These are phyloP conservation scores for Calephelis nemesis DNA, from an alignment of 1,140 invertebrate species.

Conservation along the genomic window DNA sequence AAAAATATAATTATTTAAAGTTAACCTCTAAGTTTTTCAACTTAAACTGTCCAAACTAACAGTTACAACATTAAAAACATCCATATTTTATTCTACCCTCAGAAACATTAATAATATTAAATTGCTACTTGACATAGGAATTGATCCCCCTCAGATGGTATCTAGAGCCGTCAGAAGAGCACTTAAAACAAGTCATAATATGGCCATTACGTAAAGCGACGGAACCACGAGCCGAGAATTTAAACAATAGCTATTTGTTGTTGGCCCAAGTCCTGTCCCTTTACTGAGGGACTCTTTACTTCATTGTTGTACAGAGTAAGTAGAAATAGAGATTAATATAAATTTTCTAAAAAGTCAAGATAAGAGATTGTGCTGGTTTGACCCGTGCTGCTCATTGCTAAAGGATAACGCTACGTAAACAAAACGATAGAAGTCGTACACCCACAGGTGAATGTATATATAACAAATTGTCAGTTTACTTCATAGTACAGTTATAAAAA, in stretches of 20 bases:
- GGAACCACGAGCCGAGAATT: slow-evolving; percentile 29
- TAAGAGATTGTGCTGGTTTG: too few species aligned
- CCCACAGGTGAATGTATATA: too few species aligned
- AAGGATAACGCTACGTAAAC: too few species aligned
- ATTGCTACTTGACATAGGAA: slow-evolving; percentile 19
- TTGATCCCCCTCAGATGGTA: slow-evolving; percentile 22
- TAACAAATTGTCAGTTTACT: too few species aligned
- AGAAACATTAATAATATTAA: neutral
- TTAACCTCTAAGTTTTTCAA: too few species aligned
- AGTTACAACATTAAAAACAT: too few species aligned
- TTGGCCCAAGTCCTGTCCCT: slow-evolving; percentile 45
- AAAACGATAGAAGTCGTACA: too few species aligned
- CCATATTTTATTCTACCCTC: too few species aligned
- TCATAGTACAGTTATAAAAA: too few species aligned
- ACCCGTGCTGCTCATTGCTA: too few species aligned
- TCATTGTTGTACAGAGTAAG: slow-evolving; percentile 34
- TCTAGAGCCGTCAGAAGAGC: slow-evolving; percentile 26
- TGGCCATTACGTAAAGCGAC: slow-evolving; percentile 40
- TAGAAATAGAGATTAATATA: slow-evolving; percentile 10
- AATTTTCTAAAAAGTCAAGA: neutral
- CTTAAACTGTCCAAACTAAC: too few species aligned
- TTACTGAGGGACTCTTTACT: slow-evolving; percentile 43
- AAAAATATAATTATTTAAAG: too few species aligned
- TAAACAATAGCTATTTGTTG: slow-evolving; percentile 51
- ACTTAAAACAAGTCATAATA: slow-evolving; percentile 41